phyloP scores from a whole-genome alignment of 2,888 invertebrate species.

The Diplazon laetatorius region DNA sequence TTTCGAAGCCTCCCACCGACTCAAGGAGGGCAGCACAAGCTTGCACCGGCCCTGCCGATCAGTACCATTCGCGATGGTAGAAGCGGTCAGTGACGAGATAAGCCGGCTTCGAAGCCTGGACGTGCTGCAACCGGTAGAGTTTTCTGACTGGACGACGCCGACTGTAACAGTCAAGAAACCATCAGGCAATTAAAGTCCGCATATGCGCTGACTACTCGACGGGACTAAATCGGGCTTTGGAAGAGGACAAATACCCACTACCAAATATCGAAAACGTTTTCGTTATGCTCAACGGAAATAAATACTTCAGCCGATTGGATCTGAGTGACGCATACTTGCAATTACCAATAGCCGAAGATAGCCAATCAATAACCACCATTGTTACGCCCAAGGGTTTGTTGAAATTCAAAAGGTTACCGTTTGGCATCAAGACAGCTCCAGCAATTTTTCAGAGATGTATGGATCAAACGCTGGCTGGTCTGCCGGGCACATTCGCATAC shows the following conservation, averaged over 20 bases:
- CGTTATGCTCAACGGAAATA: slow-evolving; percentile 39
- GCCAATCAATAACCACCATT: slow-evolving; percentile 1
- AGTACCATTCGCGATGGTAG: slow-evolving; percentile 61
- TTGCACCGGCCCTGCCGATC: slow-evolving; percentile 64
- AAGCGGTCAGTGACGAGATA: slow-evolving; percentile 60
- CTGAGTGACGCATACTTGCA: slow-evolving; percentile 48
- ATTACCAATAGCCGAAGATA: slow-evolving; percentile 20
- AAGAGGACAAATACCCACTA: slow-evolving; percentile 60
- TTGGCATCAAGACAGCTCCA: slow-evolving; percentile 23
- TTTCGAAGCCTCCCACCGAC: slow-evolving; percentile 53
- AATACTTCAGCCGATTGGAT: slow-evolving; percentile 46
- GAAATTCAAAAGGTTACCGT: slow-evolving; percentile 8
- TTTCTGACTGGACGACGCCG: slow-evolving; percentile 65
- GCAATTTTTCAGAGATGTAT: slow-evolving; percentile 65
- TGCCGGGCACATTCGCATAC: slow-evolving; percentile 61
- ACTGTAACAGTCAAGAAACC: slow-evolving; percentile 63
- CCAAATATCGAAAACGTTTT: slow-evolving; percentile 52
- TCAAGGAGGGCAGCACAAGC: slow-evolving; percentile 61
- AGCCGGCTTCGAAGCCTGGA: slow-evolving; percentile 58
- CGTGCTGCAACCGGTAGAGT: slow-evolving; percentile 61
- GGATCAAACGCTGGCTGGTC: slow-evolving; percentile 60
- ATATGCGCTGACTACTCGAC: slow-evolving; percentile 63
- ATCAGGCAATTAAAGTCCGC: slow-evolving; percentile 60
- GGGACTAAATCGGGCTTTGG: slow-evolving; percentile 52
- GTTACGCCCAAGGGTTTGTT: slow-evolving; percentile 2